Evolutionary conservation across 2,888 invertebrate genomes (phyloP).

Genomic region (Syrista parreyssii): DNA sequence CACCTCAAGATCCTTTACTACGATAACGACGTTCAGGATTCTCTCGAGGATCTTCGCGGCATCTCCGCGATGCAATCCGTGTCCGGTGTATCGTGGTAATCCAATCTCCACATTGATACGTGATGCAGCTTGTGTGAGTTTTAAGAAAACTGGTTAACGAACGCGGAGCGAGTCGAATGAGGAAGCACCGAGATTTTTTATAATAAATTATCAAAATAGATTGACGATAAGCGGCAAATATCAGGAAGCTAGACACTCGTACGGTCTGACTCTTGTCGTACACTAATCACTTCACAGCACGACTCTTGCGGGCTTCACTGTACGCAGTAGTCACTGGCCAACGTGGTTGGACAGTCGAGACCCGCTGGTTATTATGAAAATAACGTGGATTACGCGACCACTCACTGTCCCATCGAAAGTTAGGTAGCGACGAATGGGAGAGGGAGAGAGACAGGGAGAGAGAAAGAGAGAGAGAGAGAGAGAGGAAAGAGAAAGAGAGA

Average conservation of each 20-base stretch:
- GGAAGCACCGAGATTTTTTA: not conserved
- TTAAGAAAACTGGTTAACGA: not conserved
- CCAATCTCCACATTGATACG: not conserved
- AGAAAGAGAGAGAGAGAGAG: not conserved
- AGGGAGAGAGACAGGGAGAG: not conserved
- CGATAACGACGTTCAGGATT: slow-evolving; percentile 36
- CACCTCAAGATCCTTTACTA: not conserved
- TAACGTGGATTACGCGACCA: not conserved
- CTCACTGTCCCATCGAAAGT: not conserved
- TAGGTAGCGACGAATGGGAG: not conserved
- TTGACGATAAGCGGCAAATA: not conserved
- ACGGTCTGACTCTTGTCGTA: not conserved
- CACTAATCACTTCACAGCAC: not conserved
- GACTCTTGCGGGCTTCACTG: not conserved
- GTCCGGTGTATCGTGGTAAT: not conserved
- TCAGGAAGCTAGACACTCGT: not conserved
- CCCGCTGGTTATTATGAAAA: not conserved
- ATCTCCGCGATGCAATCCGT: slow-evolving; percentile 38
- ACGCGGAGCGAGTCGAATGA: not conserved
- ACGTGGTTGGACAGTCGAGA: not conserved
- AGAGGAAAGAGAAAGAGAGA: not conserved
- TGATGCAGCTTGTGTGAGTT: not conserved
- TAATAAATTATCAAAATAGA: not conserved
- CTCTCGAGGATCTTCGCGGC: slow-evolving; percentile 55
- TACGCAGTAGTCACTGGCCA: not conserved